Percentiles rank a stretch among this genome's conserved stretches.
These are phyloP conservation scores for Penaeus japonicus DNA, from an alignment of 1,140 invertebrate genomes.

Conservation along the genomic window DNA sequence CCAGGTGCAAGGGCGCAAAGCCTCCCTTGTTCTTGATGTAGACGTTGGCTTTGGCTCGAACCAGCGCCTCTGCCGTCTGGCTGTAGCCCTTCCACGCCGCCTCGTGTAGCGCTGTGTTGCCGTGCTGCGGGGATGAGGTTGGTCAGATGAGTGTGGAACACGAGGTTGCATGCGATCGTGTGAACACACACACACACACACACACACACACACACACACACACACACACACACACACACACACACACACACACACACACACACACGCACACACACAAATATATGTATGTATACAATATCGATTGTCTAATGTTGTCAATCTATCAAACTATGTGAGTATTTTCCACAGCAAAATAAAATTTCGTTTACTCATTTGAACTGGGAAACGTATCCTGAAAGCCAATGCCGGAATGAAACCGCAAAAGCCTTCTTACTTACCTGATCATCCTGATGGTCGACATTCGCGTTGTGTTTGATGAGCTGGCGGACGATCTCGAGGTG, in stretches of 20 bases:
- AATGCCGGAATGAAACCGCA: too few relatives aligned
- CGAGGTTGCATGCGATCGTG: too few relatives aligned
- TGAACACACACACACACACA: too few relatives aligned
- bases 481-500: conserved; percentile 78
- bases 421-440: conserved; percentile 69
- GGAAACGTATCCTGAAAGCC: neutral
- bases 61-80: conserved; percentile 79
- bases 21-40: conserved; percentile 84
- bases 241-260: too few relatives aligned
- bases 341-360: too few relatives aligned
- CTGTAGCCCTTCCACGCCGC: conserved; percentile 94
- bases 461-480: conserved; percentile 75
- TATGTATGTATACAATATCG: too few relatives aligned
- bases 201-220: too few relatives aligned
- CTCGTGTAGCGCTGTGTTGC: conserved; percentile 92
- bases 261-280: too few relatives aligned
- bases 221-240: too few relatives aligned
- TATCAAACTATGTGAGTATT: too few relatives aligned
- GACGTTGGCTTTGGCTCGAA: conserved; percentile 74
- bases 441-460: conserved; percentile 78
- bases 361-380: neutral
- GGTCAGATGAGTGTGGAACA: too few relatives aligned
- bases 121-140: conserved; percentile 72
- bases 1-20: conserved; percentile 91
- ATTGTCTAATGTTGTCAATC: too few relatives aligned